Evolutionary conservation across 1,140 invertebrate genomes (phyloP), one percentile per base, ranked within the genome.

Genomic region (Diuraphis noxia): DNA sequence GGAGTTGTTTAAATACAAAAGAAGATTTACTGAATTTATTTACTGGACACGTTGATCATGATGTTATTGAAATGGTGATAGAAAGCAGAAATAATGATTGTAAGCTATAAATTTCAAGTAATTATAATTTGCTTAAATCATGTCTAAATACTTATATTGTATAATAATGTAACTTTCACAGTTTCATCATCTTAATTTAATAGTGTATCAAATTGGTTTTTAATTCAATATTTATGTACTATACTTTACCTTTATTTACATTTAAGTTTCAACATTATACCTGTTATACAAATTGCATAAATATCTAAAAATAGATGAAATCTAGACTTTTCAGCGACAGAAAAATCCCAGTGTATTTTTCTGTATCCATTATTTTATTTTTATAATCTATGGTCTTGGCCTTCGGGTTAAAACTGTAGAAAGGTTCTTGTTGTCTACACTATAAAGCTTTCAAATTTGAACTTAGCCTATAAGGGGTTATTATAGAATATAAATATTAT

Each of bases 41-140:
- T 92, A 36, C 46, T 40, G 87, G n/a, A 6, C 4, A 34, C 19
- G 36, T 92, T 25, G 91, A 92, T 52, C n/a, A 30, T 34, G 49
- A 79, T 56, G 82, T 92, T 30, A 92, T 92, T 52, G 85, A 92
- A 49, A 36, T 56, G 34, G 23, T 92, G 13, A 81, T 92, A 52
- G 46, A 89, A 63, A 72, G 34, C 56, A 34, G 91, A 25, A 89
- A 89, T 41, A 92, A 91, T 77, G 49, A 92, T 84, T 92, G 92
- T 92, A 92, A 92, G 92, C 77, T 38, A 13, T 79, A 52, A 87
- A 86, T 52, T 1, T n/a, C 25, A 17, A n/a, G 23, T 25, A 25
- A 52, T 10, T 63, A 10, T 63, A 82, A 41, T 41, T 25, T 38
- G 17, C 17, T 82, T 82, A 30, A 3, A 82, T 41, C 9, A 41